phyloP scores from a whole-genome alignment of 2,113 vertebrate species.

The Rynchops niger region DNA sequence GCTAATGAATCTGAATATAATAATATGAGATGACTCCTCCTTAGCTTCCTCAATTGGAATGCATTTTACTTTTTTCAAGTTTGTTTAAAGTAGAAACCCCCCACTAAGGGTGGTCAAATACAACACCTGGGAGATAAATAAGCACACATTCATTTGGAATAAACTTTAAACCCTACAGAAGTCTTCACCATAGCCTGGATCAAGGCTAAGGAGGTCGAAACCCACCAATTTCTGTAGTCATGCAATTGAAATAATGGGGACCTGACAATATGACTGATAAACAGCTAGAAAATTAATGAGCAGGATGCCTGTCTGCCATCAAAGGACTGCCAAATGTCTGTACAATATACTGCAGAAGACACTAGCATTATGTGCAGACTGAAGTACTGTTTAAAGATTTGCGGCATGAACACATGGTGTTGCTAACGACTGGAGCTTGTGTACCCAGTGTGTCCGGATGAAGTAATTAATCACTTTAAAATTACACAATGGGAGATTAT shows the following conservation, averaged over 20 bases:
- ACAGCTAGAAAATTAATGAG: conserved; percentile 37
- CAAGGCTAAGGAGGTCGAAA: conserved; percentile 2
- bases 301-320: not conserved
- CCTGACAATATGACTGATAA: conserved; percentile 13
- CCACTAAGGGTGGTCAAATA: not conserved
- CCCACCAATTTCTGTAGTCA: conserved; percentile 11
- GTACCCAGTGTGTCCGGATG: not conserved
- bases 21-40: not conserved
- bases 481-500: not conserved
- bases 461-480: conserved; percentile 41
- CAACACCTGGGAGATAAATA: not conserved
- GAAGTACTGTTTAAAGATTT: conserved; percentile 7
- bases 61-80: not conserved
- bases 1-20: not conserved
- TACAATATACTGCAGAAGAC: not conserved
- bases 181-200: not conserved
- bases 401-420: not conserved
- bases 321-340: not conserved
- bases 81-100: not conserved
- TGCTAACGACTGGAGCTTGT: not conserved
- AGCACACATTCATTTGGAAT: not conserved
- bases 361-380: not conserved
- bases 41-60: not conserved
- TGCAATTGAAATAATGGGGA: conserved; percentile 16
- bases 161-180: not conserved